phyloP scores from a whole-genome alignment of 2,888 invertebrate genomes.

The Lamproptera curius region DNA sequence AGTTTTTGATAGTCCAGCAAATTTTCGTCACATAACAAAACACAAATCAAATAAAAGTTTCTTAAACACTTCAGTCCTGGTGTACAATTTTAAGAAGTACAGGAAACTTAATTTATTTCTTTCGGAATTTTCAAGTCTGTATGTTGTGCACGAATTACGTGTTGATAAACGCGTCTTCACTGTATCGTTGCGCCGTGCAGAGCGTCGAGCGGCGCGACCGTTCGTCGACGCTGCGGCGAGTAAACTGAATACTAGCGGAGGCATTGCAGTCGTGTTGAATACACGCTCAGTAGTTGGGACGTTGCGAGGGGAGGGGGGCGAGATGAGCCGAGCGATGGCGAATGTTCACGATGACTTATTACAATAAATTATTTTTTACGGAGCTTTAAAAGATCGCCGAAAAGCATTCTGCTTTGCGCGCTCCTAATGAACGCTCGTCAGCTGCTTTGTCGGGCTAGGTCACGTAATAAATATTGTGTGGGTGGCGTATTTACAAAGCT shows the following conservation, averaged over 20 bases:
- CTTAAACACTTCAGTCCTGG: conserved; percentile 21
- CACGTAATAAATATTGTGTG: conserved; percentile 1
- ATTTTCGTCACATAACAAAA: conserved; percentile 46
- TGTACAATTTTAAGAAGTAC: conserved; percentile 16
- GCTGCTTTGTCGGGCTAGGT: conserved; percentile 29
- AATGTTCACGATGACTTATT: conserved; percentile 74
- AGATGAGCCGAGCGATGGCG: conserved; percentile 72
- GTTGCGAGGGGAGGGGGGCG: conserved; percentile 49
- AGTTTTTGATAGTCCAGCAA: conserved; percentile 32
- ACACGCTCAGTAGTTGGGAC: conserved; percentile 54
- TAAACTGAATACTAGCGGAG: conserved; percentile 65
- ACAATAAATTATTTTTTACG: conserved; percentile 75
- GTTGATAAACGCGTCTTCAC: conserved; percentile 66
- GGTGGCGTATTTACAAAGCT: too few species aligned
- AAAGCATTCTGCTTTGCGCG: conserved; percentile 54
- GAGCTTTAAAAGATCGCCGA: conserved; percentile 65
- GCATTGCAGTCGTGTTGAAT: conserved; percentile 70
- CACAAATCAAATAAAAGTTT: conserved; percentile 39
- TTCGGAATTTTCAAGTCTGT: conserved; percentile 31
- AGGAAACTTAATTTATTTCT: conserved; percentile 19
- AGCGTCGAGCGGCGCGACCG: conserved; percentile 71
- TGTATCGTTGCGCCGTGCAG: conserved; percentile 57
- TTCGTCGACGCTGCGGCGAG: conserved; percentile 67
- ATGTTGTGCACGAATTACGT: conserved; percentile 45
- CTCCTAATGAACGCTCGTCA: conserved; percentile 60